These are phyloP conservation scores for Priocnemis perturbator DNA, from an alignment of 2,888 invertebrate genomes.

Conservation along the genomic window DNA sequence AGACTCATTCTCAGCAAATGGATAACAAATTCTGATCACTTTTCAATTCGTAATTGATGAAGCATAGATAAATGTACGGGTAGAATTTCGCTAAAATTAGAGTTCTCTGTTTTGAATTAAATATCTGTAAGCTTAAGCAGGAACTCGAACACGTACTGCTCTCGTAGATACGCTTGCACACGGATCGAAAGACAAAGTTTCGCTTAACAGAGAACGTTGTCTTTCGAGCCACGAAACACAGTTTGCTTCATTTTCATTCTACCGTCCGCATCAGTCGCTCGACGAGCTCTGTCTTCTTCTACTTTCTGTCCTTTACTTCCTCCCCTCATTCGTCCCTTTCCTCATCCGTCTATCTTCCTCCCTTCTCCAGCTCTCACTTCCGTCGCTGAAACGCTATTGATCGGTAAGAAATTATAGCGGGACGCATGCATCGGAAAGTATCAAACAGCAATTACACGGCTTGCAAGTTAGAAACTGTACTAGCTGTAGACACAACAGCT, in stretches of 20 bases:
- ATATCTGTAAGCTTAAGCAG: too few relatives aligned
- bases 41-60: too few relatives aligned
- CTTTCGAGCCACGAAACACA: neutral
- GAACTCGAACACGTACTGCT: too few relatives aligned
- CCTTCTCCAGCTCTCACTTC: neutral
- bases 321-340: neutral
- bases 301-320: constrained; percentile 5
- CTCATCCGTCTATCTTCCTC: neutral
- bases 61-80: too few relatives aligned
- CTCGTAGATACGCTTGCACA: neutral
- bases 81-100: too few relatives aligned
- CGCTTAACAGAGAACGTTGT: neutral
- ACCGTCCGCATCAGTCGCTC: neutral
- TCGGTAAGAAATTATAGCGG: neutral
- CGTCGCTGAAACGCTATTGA: neutral
- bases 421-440: neutral
- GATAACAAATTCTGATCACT: too few relatives aligned
- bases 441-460: neutral
- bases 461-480: neutral
- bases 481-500: too few relatives aligned
- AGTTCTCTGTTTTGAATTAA: too few relatives aligned
- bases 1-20: too few relatives aligned
- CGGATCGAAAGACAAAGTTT: neutral
- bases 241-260: neutral
- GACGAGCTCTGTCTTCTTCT: constrained; percentile 1